These are phyloP conservation scores for Parascotia fuliginaria DNA, from an alignment of 2,888 invertebrate species.

Conservation along the genomic window DNA sequence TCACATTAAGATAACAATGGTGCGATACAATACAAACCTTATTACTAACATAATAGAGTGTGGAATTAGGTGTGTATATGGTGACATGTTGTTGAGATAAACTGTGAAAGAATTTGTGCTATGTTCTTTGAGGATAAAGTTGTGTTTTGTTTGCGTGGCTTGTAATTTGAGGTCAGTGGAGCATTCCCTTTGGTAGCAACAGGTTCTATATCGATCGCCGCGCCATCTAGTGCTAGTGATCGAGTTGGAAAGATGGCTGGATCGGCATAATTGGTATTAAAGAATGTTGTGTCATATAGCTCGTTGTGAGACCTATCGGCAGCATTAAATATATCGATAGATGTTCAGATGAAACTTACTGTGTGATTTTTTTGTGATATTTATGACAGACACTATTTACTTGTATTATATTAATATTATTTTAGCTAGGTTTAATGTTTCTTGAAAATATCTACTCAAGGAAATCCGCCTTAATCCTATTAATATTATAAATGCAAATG, in stretches of 20 bases:
- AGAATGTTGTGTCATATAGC: background rate
- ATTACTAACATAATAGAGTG: conserved; percentile 45
- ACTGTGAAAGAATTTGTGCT: conserved; percentile 32
- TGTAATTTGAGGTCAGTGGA: conserved; percentile 63
- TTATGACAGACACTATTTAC: too few species aligned
- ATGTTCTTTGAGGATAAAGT: conserved; percentile 30
- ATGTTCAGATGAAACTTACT: too few species aligned
- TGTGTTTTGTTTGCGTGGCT: conserved; percentile 30
- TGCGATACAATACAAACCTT: conserved; percentile 45
- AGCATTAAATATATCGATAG: too few species aligned
- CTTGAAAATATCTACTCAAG: too few species aligned
- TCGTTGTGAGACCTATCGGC: background rate
- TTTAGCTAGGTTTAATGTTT: too few species aligned
- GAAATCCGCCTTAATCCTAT: too few species aligned
- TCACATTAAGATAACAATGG: conserved; percentile 53
- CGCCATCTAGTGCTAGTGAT: conserved; percentile 58
- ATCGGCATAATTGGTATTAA: conserved; percentile 26
- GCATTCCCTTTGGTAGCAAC: conserved; percentile 58
- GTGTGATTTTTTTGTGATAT: too few species aligned
- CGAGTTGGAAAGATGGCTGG: conserved; percentile 22
- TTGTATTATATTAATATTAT: too few species aligned
- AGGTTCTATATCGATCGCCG: conserved; percentile 66
- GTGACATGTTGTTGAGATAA: conserved; percentile 28
- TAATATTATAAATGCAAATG: too few species aligned
- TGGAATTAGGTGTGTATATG: conserved; percentile 45